Base-by-base conservation (phyloP, 1,140 invertebrate species). In the Grapholita molesta region DNA sequence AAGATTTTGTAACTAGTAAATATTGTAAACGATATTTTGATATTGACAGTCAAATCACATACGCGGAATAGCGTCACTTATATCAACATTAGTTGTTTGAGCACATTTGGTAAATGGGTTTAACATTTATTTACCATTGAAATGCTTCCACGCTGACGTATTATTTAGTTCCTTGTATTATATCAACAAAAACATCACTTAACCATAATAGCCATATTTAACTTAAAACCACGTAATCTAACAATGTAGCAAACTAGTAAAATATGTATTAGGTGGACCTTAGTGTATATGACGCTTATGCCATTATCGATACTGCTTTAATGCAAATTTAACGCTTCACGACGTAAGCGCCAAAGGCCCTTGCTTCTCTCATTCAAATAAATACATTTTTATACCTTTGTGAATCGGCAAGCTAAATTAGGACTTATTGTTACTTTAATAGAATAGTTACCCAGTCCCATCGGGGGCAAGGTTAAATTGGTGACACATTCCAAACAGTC, bases 401-500 rank as follows among this genome's bases (percentile, higher is more conserved):
- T 48, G 18, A 21, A 1, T 21, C 15, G 6, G 21, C n/a, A 21
- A 21, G 2, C 42, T 7, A 7, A 48, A 48, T 12, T 48, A 18
- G 21, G 21, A 21, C 42, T 48, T 48, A 48, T 48, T 21, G 4
- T 21, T 8, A 48, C 7, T 3, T 21, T 21, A 18, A 48, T 8
- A 48, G 42, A 48, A n/a, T n/a, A n/a, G n/a, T n/a, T n/a, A n/a
- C n/a, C n/a, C n/a, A n/a, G n/a, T 61, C 55, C 55, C 55, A 28
- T 61, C 25, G 55, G 25, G 55, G 28, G 28, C 55, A 61, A 61
- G 55, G 55, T 61, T 61, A 30, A 28, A 28, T 28, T 48, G 42
- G 28, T 61, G 55, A 61, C 55, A 61, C 55, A 61, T 61, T 61
- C 55, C 55, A 61, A 30, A 61, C 55, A 18, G 24, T 61, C 55